Evolutionary conservation across 2,888 invertebrate genomes (phyloP), one percentile per base, ranked within the genome.

Genomic region (Nemurella pictetii): DNA sequence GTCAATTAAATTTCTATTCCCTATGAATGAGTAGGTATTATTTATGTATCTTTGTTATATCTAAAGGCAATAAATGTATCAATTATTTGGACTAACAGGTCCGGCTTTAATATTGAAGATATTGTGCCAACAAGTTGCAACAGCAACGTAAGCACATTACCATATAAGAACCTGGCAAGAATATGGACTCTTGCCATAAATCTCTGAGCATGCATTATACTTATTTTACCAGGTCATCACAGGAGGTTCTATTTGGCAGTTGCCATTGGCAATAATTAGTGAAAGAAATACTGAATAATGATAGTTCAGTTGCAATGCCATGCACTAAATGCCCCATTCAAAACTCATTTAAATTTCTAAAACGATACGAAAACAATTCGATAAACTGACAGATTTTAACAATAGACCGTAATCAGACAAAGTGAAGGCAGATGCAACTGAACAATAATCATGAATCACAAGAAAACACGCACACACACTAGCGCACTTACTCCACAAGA

Each of bases 121-220:
- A 55, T 20, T 20, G 20, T 55, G 55, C 55, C 20, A 55, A 55
- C 55, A 55, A 55, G 55, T 55, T 7, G 55, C 12, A 55, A 35
- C 5, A 35, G n/a, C 55, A 15, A 55, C 29, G n/a, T 78, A n/a
- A n/a, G n/a, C n/a, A 78, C 78, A 78, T 78, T 78, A 78, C 78
- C 78, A 78, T 78, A 78, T 78, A 78, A 30, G 78, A 78, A 4
- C 78, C 28, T 78, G 78, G 29, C 9, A 29, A 78, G 78, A 3
- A 78, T 78, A 28, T 78, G 78, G 78, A 78, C 30, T 25, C 29
- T 20, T 78, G 78, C 78, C 78, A 78, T 55, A 7, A 55, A 55
- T 7, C 55, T 55, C 9, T 20, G 20, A 55, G 3, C 55, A 15
- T 12, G 20, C 55, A 55, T 55, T 55, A 55, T 55, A 55, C 55